Evolutionary conservation across 1,140 invertebrate species (phyloP).

Genomic region (Bicyclus anynana): DNA sequence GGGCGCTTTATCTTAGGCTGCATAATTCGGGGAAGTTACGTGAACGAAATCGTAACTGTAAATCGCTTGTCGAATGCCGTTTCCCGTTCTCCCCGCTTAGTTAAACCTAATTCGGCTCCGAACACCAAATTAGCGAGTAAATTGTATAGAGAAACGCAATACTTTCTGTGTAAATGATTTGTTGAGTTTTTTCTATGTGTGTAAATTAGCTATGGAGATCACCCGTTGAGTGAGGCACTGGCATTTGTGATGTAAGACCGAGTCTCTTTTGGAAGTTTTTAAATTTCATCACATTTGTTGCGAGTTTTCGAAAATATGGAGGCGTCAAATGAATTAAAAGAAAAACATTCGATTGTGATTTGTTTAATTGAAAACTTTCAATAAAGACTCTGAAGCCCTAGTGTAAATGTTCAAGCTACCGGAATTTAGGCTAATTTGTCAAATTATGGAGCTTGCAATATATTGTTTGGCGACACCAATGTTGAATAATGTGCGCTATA

Average conservation of each 20-base stretch:
- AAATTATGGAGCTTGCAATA: no score
- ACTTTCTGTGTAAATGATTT: constrained; percentile 67
- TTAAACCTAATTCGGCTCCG: constrained; percentile 53
- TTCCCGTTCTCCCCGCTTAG: constrained; percentile 35
- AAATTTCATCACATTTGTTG: no score
- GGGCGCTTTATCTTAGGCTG: not conserved
- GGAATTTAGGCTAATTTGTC: no score
- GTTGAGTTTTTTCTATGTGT: constrained; percentile 59
- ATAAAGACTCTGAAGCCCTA: no score
- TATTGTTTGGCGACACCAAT: no score
- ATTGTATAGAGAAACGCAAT: constrained; percentile 64
- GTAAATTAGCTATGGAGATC: constrained; percentile 40
- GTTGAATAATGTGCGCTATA: no score
- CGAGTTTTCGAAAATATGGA: no score
- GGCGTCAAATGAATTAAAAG: no score
- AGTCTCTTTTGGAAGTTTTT: no score
- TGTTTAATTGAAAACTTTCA: no score
- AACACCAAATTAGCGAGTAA: constrained; percentile 71
- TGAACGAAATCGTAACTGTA: constrained; percentile 8
- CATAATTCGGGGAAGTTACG: not conserved
- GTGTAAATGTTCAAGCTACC: no score
- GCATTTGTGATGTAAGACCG: constrained; percentile 19
- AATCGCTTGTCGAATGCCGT: constrained; percentile 25
- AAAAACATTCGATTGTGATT: no score
- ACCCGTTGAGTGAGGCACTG: constrained; percentile 73